Evolutionary conservation across 2,797 vertebrate species (phyloP), one percentile per base, ranked within the genome.

Genomic region (Sebastes oblongus): DNA sequence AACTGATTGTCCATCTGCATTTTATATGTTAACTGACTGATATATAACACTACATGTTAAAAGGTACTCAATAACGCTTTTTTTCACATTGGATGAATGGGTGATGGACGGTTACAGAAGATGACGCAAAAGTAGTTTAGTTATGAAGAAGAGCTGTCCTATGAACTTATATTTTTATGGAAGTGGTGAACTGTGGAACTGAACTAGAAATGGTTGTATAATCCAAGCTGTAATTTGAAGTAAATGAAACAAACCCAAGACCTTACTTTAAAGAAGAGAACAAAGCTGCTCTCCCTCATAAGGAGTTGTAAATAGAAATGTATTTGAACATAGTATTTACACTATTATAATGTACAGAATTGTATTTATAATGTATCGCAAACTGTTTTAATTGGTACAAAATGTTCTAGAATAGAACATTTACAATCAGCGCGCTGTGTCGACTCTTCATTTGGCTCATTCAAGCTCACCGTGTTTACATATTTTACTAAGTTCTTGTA

Each of bases 341-440:
- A 95, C 94, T 97, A 96, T 95, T 94, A 95, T 95, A 95, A 95
- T 98, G 98, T 99, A 97, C 96, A 98, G 95, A 97, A 95, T 94
- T 98, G 97, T 99, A 99, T 98, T 98, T 99, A 99, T 98, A 97
- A 95, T 95, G 94, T 95, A 96, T 96, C 94, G 93, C 94, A 93
- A 94, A 93, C 93, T 97, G 96, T 97, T 97, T 97, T 96, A 96
- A 96, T 96, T 96, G 97, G 96, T 97, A 97, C 97, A 96, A 94
- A 96, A 96, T 97, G 96, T 97, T 96, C 96, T 97, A 98, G 96
- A 98, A 97, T 98, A 98, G 95, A 97, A 94, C 91, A 93, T 98
- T 96, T 97, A 95, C 95, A 94, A 88, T 93, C 84, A 86, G 62
- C 29, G 36, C 22, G 13, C 36, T 84, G 89, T 88, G 71, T 87